phyloP scores from a whole-genome alignment of 2,113 vertebrate species.

The Herpetotheres cachinnans region DNA sequence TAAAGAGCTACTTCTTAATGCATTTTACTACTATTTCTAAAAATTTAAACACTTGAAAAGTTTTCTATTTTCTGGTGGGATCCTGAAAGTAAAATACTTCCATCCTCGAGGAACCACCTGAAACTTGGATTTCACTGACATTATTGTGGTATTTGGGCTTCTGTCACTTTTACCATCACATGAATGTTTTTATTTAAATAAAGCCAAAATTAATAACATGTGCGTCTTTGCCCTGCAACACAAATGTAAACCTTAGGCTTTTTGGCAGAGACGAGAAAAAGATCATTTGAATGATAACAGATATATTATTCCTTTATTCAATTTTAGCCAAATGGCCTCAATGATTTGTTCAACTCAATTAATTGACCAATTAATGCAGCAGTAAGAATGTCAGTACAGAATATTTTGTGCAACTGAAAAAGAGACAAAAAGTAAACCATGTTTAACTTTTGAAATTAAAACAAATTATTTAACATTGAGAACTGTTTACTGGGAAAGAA shows the following conservation, averaged over 20 bases:
- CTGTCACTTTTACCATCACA: neutral
- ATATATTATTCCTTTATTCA: neutral
- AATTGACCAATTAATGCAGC: neutral
- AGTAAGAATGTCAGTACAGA: neutral
- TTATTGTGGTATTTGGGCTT: neutral
- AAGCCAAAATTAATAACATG: neutral
- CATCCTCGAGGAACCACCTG: fast-evolving
- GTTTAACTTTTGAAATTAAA: neutral
- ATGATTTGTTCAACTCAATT: neutral
- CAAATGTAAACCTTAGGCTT: neutral
- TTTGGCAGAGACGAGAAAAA: neutral
- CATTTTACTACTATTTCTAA: neutral
- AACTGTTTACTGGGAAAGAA: neutral
- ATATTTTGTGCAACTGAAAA: neutral
- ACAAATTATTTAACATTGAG: neutral
- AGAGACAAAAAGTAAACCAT: neutral
- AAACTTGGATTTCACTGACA: neutral
- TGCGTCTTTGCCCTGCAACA: neutral
- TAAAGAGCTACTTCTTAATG: neutral
- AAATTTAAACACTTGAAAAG: neutral
- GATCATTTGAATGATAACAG: neutral
- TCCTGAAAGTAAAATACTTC: neutral
- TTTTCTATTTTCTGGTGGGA: neutral
- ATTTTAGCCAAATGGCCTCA: neutral
- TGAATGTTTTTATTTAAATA: neutral